Evolutionary conservation across 2,113 vertebrate genomes (phyloP).

Genomic region (Lamprotornis superbus): DNA sequence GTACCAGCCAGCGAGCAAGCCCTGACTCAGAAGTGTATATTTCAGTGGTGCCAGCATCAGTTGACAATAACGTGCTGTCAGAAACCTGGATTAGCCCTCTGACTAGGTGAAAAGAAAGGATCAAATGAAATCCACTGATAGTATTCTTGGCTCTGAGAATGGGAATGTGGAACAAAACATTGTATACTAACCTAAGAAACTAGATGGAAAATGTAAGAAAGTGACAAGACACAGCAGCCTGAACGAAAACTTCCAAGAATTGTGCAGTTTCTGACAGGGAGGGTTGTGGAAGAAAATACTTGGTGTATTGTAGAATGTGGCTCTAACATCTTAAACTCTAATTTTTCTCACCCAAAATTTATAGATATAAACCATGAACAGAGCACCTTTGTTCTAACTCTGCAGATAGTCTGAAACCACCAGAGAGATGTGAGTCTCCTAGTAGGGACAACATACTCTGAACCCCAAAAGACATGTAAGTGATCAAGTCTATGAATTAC

Average conservation of each 20-base stretch:
- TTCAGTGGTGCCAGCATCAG: neutral
- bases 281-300: neutral
- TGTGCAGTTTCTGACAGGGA: neutral
- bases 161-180: neutral
- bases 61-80: neutral
- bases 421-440: neutral
- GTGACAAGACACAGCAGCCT: neutral
- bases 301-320: neutral
- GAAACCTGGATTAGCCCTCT: neutral
- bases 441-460: neutral
- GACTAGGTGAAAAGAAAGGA: neutral
- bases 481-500: neutral
- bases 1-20: neutral
- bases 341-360: neutral
- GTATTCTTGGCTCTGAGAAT: neutral
- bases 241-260: neutral
- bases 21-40: neutral
- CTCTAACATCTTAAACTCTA: neutral
- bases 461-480: fast-evolving
- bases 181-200: neutral
- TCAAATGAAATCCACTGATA: neutral
- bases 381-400: neutral
- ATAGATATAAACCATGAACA: neutral
- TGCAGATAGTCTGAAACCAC: neutral
- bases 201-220: neutral